Evolutionary conservation across 2,797 vertebrate genomes (phyloP).

Genomic region (Clarias fuscus): DNA sequence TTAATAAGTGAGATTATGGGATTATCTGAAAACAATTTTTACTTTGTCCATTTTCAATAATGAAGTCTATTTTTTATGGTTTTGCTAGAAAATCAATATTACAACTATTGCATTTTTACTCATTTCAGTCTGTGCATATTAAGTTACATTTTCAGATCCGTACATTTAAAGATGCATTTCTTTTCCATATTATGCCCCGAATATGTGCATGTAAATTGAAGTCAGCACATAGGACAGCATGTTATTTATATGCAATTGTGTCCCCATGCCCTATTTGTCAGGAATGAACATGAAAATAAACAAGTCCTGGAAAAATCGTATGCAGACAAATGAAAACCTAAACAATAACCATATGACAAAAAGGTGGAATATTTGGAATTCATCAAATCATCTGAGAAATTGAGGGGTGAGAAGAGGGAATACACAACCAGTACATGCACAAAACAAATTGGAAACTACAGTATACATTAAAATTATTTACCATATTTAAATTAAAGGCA

Average conservation of each 20-base stretch:
- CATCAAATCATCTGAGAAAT: neutral
- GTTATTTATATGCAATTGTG: neutral
- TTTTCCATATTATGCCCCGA: neutral
- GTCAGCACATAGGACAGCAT: neutral
- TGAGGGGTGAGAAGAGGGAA: neutral
- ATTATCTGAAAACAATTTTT: neutral
- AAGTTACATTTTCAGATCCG: neutral
- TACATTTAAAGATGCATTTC: neutral
- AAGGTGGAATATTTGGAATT: neutral
- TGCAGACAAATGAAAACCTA: neutral
- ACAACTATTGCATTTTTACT: neutral
- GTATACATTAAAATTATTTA: neutral
- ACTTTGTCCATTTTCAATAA: neutral
- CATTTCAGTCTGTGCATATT: neutral
- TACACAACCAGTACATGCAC: neutral
- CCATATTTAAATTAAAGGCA: too few species aligned
- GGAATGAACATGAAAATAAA: neutral
- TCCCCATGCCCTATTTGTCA: neutral
- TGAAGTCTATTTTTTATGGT: neutral
- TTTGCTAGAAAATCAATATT: neutral
- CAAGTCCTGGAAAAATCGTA: neutral
- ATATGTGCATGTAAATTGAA: neutral
- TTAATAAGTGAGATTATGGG: neutral
- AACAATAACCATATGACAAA: neutral
- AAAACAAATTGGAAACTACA: neutral